Evolutionary conservation across 2,888 invertebrate genomes (phyloP).

Genomic region (Tetanocera ferruginea): DNA sequence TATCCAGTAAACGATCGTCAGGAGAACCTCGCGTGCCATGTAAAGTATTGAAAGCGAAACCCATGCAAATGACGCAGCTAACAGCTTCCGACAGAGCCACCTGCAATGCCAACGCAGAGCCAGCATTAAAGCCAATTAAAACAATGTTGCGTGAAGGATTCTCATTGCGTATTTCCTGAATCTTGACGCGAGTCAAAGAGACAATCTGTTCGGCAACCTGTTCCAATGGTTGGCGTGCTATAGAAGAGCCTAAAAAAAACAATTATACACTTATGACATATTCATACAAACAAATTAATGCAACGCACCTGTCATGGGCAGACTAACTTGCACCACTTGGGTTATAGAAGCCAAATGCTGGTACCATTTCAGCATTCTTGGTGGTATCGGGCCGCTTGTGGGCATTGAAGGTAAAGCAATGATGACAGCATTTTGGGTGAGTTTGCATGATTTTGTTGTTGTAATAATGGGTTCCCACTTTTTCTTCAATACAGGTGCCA

Average conservation of each 20-base stretch:
- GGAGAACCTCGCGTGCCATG: slow-evolving; percentile 82
- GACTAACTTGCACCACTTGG: slow-evolving; percentile 73
- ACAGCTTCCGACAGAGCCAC: slow-evolving; percentile 80
- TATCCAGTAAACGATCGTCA: slow-evolving; percentile 81
- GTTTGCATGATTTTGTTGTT: slow-evolving; percentile 76
- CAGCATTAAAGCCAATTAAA: slow-evolving; percentile 83
- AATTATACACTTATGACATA: not conserved
- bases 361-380: slow-evolving; percentile 80
- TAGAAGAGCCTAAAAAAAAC: slow-evolving; percentile 55
- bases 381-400: slow-evolving; percentile 68
- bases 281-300: not conserved
- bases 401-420: slow-evolving; percentile 75
- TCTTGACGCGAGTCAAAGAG: slow-evolving; percentile 77
- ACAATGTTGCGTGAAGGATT: slow-evolving; percentile 80
- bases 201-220: slow-evolving; percentile 76
- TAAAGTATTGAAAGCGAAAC: slow-evolving; percentile 81
- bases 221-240: slow-evolving; percentile 64
- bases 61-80: slow-evolving; percentile 81
- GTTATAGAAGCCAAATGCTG: slow-evolving; percentile 77
- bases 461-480: slow-evolving; percentile 83
- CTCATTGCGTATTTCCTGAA: slow-evolving; percentile 78
- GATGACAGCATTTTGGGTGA: slow-evolving; percentile 79
- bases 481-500: slow-evolving; percentile 73
- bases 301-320: slow-evolving; percentile 61
- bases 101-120: slow-evolving; percentile 82